These are phyloP conservation scores for Arvicanthis niloticus DNA, from an alignment of 2,113 vertebrate genomes.

Conservation along the genomic window DNA sequence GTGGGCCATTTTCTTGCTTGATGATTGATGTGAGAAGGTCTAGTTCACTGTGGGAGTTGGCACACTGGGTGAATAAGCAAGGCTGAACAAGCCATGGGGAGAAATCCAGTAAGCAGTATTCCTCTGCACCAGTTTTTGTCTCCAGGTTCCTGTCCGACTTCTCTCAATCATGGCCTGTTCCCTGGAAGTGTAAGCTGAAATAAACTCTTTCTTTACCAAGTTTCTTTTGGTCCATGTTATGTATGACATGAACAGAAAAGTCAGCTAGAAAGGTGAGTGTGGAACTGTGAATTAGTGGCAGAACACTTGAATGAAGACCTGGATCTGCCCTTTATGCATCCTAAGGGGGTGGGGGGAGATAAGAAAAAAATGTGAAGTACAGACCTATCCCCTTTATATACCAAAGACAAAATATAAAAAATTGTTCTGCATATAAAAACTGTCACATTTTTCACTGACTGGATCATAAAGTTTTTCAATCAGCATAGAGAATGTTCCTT, in stretches of 20 bases:
- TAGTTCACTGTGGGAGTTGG: not conserved
- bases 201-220: not conserved
- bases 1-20: not conserved
- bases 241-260: not conserved
- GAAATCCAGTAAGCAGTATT: not conserved
- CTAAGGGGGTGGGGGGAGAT: not conserved
- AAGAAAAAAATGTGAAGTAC: not conserved
- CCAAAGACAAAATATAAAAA: constrained; percentile 44
- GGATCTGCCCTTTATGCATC: not conserved
- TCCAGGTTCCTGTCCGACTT: not conserved
- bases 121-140: not conserved
- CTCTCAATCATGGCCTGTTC: too few relatives aligned
- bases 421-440: constrained; percentile 23
- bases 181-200: not conserved
- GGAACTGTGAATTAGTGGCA: not conserved
- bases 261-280: not conserved
- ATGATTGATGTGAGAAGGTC: not conserved
- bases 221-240: not conserved
- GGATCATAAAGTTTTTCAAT: constrained; percentile 29
- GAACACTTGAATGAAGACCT: not conserved
- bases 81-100: not conserved
- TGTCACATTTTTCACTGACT: constrained; percentile 16
- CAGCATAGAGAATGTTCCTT: not conserved
- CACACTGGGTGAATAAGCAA: not conserved
- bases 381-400: not conserved